These are phyloP conservation scores for Dysdera silvatica DNA, from an alignment of 1,140 invertebrate genomes.

Conservation along the genomic window DNA sequence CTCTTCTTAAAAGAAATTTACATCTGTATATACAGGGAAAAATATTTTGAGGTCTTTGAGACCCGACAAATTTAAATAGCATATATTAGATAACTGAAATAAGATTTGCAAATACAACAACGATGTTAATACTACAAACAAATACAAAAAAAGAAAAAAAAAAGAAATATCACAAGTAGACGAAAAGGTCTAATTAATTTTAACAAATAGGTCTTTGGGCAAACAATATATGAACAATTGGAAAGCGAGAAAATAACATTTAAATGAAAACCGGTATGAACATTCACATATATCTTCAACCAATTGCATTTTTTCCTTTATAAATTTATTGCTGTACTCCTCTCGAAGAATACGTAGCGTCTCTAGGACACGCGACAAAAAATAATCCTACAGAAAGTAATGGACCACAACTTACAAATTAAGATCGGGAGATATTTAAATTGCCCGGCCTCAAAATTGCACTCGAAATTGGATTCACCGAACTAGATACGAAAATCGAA, in stretches of 20 bases:
- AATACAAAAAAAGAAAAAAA: conserved; percentile 17
- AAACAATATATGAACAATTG: conserved; percentile 5
- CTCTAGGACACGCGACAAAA: too few relatives aligned
- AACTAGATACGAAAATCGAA: too few relatives aligned
- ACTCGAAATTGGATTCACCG: too few relatives aligned
- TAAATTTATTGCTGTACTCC: too few relatives aligned
- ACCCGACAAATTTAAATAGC: conserved; percentile 15
- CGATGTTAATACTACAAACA: conserved; percentile 8
- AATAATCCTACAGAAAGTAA: too few relatives aligned
- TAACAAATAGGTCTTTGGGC: conserved; percentile 26
- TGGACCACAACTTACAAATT: too few relatives aligned
- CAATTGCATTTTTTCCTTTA: too few relatives aligned
- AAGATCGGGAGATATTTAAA: too few relatives aligned
- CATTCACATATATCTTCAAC: too few relatives aligned
- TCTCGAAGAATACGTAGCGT: too few relatives aligned
- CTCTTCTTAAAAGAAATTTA: conserved; percentile 23
- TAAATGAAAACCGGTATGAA: conserved; percentile 4
- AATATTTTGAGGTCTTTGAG: conserved; percentile 15
- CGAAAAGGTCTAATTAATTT: conserved; percentile 23
- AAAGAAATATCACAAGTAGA: conserved; percentile 29
- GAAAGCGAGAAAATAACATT: background rate
- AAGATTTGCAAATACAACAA: conserved; percentile 17
- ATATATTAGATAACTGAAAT: conserved; percentile 27
- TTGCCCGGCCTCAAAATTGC: too few relatives aligned
- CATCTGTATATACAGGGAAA: conserved; percentile 23